These are phyloP conservation scores for Tricholaema leucomelas DNA, from an alignment of 2,113 vertebrate genomes.

Conservation along the genomic window DNA sequence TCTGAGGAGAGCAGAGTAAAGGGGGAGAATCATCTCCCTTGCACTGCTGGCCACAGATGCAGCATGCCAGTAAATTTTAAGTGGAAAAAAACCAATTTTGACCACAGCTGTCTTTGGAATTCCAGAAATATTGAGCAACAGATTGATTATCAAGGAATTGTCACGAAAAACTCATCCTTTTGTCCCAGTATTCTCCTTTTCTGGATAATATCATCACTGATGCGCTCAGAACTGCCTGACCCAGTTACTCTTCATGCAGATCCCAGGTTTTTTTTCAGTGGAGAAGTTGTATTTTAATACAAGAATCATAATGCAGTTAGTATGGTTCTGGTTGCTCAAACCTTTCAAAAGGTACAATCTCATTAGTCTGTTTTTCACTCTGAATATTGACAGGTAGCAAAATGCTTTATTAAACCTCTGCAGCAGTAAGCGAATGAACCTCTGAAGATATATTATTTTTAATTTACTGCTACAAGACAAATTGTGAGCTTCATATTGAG, in stretches of 20 bases:
- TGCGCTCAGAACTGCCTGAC: background rate
- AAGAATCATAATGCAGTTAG: background rate
- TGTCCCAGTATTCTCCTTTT: background rate
- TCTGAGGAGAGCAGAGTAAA: too few relatives aligned
- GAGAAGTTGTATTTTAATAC: background rate
- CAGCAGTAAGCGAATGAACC: background rate
- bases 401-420: background rate
- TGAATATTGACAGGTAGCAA: background rate
- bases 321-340: background rate
- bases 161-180: background rate
- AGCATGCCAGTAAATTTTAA: background rate
- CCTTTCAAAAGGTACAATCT: background rate
- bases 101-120: background rate
- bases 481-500: background rate
- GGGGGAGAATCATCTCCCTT: too few relatives aligned
- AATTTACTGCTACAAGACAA: conserved; percentile 1
- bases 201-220: background rate
- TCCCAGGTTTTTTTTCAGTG: background rate
- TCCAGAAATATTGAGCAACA: background rate
- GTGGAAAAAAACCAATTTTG: background rate
- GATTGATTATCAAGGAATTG: background rate
- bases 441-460: background rate
- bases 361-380: background rate
- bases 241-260: background rate
- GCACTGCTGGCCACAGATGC: too few relatives aligned